Evolutionary conservation across 1,140 invertebrate species (phyloP).

Genomic region (Cephus cinctus): DNA sequence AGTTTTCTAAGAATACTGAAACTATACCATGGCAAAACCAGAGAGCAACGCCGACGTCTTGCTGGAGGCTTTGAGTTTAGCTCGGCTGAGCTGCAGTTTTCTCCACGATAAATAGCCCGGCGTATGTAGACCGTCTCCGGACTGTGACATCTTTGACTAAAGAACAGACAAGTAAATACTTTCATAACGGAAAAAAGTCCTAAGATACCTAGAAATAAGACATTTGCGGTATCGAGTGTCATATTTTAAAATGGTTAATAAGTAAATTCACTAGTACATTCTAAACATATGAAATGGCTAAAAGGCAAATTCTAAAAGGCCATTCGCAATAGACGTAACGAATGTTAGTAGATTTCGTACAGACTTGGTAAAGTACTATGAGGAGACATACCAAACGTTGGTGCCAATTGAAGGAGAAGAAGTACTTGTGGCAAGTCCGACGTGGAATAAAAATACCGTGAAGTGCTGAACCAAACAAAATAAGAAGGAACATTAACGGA

Average conservation of each 20-base stretch:
- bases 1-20: constrained; percentile 5
- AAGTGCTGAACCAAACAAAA: constrained; percentile 52
- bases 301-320: no score
- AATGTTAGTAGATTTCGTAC: no score
- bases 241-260: no score
- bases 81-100: constrained; percentile 86
- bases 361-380: no score
- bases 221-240: no score
- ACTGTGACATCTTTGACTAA: constrained; percentile 65
- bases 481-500: constrained; percentile 28
- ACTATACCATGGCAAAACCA: constrained; percentile 93
- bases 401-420: constrained; percentile 47
- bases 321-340: no score
- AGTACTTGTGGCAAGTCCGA: constrained; percentile 46
- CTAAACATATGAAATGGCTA: no score
- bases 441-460: constrained; percentile 48
- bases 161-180: no score
- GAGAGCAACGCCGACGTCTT: constrained; percentile 95
- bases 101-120: constrained; percentile 85
- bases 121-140: constrained; percentile 75
- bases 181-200: no score
- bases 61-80: constrained; percentile 95
- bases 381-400: no score
- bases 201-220: no score
- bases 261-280: no score